These are phyloP conservation scores for Mamestra configurata DNA, from an alignment of 1,140 invertebrate genomes.

Conservation along the genomic window DNA sequence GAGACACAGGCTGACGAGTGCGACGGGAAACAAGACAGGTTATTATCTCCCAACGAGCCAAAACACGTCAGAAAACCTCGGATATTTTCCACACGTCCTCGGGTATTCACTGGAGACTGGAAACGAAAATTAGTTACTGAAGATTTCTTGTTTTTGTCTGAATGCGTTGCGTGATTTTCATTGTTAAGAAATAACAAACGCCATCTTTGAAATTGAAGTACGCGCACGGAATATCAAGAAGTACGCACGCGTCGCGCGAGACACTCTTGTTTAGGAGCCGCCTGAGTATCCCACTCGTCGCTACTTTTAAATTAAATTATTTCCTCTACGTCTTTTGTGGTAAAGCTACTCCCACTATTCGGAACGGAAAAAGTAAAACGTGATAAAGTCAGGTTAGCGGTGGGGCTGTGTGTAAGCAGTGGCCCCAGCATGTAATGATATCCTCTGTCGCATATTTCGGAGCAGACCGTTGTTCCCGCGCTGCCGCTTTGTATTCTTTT, in stretches of 20 bases:
- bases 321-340: conserved; percentile 30
- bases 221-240: conserved; percentile 76
- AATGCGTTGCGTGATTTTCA: conserved; percentile 85
- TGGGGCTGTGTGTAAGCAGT: conserved; percentile 57
- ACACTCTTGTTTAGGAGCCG: conserved; percentile 18
- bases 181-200: conserved; percentile 83
- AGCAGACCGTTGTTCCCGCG: conserved; percentile 73
- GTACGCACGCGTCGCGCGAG: conserved; percentile 51
- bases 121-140: conserved; percentile 86
- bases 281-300: background rate
- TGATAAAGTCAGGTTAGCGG: conserved; percentile 71
- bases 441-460: conserved; percentile 80
- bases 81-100: conserved; percentile 86
- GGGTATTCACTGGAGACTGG: conserved; percentile 82
- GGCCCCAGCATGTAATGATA: conserved; percentile 66
- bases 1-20: conserved; percentile 76
- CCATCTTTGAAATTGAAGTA: conserved; percentile 84
- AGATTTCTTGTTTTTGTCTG: conserved; percentile 82
- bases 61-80: conserved; percentile 76
- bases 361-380: conserved; percentile 65
- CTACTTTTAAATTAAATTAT: conserved; percentile 52
- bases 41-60: conserved; percentile 83
- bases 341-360: conserved; percentile 20
- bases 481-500: conserved; percentile 80
- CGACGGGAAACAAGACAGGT: conserved; percentile 84